Base-by-base conservation (phyloP, 2,113 vertebrate genomes). In the Colistium nudipinnis region DNA sequence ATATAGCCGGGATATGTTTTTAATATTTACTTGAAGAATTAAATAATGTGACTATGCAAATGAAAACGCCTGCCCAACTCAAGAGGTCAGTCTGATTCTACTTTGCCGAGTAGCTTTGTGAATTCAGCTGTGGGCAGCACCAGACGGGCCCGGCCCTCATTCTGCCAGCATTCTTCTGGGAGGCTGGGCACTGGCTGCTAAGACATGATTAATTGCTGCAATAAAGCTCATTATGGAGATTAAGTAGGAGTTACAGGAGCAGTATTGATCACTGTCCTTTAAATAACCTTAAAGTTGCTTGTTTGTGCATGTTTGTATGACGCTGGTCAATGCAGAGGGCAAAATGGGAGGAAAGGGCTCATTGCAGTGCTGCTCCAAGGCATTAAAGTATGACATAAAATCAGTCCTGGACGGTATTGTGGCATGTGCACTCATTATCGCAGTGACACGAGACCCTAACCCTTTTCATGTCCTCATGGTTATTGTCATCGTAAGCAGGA, bases 201-300 rank as follows among this genome's bases (percentile, higher is more conserved):
- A 82, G 66, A 87, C 85, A 84, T 91, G 93, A 94, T 93, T 92
- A 90, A 94, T 94, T 90, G 85, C 82, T 63, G 87, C 84, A 91
- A 92, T 90, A 88, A 91, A 88, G 90, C 90, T 93, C 91, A 92
- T 94, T 92, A 93, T 92, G 90, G 85, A 92, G 93, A 93, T 93
- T 90, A 93, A 92, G 90, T 77, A 85, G 87, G 90, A 92, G 89
- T 92, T 92, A 92, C 87, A 86, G 88, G 86, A 90, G 87, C 87
- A 72, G 88, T 92, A 94, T 93, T 92, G 92, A 93, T 93, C 87
- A 90, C 86, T 89, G 91, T 91, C 90, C 90, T 90, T 91, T 93
- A 89, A 93, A 92, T 91, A 93, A 92, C 92, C 93, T 90, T 88
- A 90, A 88, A 91, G 88, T 90, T 90, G 86, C 88, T 92, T 90